Conservation (phyloP, 2,797 vertebrate genomes). For the Danionella dracula region DNA sequence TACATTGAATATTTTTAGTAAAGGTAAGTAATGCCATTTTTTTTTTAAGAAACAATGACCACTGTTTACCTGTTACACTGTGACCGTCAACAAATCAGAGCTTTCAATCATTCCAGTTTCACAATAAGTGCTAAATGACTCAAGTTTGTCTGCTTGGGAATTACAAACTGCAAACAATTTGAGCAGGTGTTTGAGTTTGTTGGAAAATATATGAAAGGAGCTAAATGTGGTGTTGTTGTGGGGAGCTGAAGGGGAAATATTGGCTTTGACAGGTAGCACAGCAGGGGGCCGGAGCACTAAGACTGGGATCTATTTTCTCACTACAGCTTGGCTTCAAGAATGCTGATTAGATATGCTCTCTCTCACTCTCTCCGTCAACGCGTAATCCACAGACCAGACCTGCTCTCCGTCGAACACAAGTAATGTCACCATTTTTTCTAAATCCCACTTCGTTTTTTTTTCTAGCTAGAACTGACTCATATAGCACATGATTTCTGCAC, state of each 20-base stretch:
- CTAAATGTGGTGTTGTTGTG: slow-evolving; percentile 43
- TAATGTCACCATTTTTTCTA: slow-evolving; percentile 10
- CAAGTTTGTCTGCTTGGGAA: neutral
- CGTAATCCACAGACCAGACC: slow-evolving; percentile 40
- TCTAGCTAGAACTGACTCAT: no score
- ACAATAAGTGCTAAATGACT: neutral
- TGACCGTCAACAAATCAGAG: no score
- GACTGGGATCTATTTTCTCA: slow-evolving; percentile 48
- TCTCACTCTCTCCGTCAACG: slow-evolving; percentile 42
- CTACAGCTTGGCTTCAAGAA: slow-evolving; percentile 44
- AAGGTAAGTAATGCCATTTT: no score
- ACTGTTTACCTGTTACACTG: no score
- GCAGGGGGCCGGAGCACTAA: slow-evolving; percentile 45
- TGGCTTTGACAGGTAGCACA: slow-evolving; percentile 56
- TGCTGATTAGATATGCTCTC: slow-evolving; percentile 52
- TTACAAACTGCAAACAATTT: neutral
- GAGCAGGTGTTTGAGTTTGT: neutral
- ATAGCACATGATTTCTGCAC: no score
- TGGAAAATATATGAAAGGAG: slow-evolving; percentile 37
- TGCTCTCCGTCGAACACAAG: slow-evolving; percentile 18
- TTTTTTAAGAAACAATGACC: no score
- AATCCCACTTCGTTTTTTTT: slow-evolving; percentile 10
- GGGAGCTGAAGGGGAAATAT: slow-evolving; percentile 54
- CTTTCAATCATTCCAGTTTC: no score
- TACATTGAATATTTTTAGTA: no score